Conservation (phyloP, 2,113 vertebrate species). For the Xenus cinereus region DNA sequence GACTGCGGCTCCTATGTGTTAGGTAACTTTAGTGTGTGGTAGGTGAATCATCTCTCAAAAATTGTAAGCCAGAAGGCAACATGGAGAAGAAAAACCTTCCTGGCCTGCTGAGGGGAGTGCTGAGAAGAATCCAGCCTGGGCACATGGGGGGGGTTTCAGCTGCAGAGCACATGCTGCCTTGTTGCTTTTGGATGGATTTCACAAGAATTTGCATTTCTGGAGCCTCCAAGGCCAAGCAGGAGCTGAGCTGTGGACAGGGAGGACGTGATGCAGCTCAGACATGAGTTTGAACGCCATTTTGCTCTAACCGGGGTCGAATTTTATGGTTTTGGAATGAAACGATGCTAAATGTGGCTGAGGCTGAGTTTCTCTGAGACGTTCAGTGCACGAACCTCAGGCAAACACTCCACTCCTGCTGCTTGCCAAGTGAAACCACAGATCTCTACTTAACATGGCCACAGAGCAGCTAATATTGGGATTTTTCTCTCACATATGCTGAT, state of each 20-base stretch:
- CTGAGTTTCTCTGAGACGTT: not conserved
- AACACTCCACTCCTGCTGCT: not conserved
- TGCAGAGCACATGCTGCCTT: constrained; percentile 39
- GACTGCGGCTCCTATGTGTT: not conserved
- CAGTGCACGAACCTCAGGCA: not conserved
- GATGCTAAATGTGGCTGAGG: not conserved
- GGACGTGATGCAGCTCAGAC: not conserved
- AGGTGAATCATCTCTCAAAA: constrained; percentile 61
- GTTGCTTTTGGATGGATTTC: constrained; percentile 33
- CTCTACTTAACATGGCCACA: not conserved
- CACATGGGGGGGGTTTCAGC: constrained; percentile 36
- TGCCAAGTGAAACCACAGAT: constrained; percentile 16
- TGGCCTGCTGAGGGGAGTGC: not conserved
- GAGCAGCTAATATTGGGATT: not conserved
- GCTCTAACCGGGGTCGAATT: not conserved
- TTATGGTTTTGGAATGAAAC: constrained; percentile 8
- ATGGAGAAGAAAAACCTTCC: not conserved
- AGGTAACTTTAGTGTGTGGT: constrained; percentile 32
- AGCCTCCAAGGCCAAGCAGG: not conserved
- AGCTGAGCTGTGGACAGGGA: not conserved
- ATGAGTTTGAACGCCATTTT: not conserved
- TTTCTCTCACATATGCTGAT: not conserved
- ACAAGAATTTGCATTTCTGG: constrained; percentile 14
- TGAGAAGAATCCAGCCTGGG: not conserved
- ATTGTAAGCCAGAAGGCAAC: constrained; percentile 24